Percentiles rank a stretch among this genome's conserved stretches.
Evolutionary conservation across 1,140 invertebrate species (phyloP).

Genomic region (Atopsyche davidsoni): DNA sequence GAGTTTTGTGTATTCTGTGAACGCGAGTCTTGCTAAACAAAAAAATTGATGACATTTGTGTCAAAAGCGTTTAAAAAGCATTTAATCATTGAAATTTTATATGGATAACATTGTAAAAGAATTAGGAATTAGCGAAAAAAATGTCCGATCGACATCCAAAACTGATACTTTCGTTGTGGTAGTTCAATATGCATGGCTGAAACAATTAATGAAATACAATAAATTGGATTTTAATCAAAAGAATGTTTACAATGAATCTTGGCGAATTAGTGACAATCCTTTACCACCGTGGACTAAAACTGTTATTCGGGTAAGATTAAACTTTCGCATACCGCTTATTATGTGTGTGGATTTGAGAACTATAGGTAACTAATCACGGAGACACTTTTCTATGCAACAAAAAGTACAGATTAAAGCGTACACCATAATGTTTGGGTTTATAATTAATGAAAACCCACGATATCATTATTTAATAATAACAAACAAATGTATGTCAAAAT

Average conservation of each 20-base stretch:
- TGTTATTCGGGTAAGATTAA: slow-evolving; percentile 54
- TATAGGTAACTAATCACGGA: too few relatives aligned
- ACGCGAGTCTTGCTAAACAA: neutral
- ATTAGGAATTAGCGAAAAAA: slow-evolving; percentile 57
- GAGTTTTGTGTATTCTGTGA: too few relatives aligned
- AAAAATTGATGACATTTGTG: slow-evolving; percentile 12
- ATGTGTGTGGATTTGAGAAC: too few relatives aligned
- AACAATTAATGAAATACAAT: slow-evolving; percentile 53
- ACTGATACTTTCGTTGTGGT: slow-evolving; percentile 53
- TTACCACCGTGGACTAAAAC: slow-evolving; percentile 54
- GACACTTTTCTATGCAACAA: too few relatives aligned
- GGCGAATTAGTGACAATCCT: slow-evolving; percentile 51
- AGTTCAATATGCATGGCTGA: slow-evolving; percentile 62
- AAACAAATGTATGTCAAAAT: neutral
- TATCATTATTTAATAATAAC: too few relatives aligned
- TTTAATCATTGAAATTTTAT: slow-evolving; percentile 28
- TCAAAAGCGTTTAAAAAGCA: slow-evolving; percentile 11
- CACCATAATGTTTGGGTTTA: too few relatives aligned
- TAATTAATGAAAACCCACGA: too few relatives aligned
- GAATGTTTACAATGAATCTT: slow-evolving; percentile 42
- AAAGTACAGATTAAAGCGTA: too few relatives aligned
- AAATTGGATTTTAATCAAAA: slow-evolving; percentile 52
- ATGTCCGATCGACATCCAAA: slow-evolving; percentile 52
- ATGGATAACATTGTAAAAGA: slow-evolving; percentile 58
- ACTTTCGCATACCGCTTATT: too few relatives aligned